A percentile compares a stretch with the other conserved stretches of the same genome.
phyloP scores from a whole-genome alignment of 2,797 vertebrate species.

The Cuniculus paca region DNA sequence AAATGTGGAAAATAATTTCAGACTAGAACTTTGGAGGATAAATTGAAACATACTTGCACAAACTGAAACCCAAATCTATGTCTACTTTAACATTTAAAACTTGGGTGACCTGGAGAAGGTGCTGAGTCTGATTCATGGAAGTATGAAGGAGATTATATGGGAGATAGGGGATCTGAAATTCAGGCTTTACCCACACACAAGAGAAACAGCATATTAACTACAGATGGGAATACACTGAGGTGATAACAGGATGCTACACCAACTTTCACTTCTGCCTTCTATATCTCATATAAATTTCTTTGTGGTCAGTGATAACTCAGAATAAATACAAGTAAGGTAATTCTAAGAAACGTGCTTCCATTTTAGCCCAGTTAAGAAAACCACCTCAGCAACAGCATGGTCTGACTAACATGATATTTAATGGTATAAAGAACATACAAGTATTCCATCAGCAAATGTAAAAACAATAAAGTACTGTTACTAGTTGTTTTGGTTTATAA shows the following conservation, averaged over 20 bases:
- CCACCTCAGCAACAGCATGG: not conserved
- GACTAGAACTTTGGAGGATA: conserved; percentile 39
- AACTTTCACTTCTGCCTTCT: not conserved
- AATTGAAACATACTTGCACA: not conserved
- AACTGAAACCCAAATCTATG: not conserved
- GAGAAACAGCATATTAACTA: not conserved
- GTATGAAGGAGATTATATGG: not conserved
- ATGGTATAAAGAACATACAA: not conserved
- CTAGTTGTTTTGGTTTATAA: conserved; percentile 10
- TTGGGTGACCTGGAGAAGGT: not conserved
- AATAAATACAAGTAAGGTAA: not conserved
- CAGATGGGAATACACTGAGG: not conserved
- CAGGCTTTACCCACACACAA: not conserved
- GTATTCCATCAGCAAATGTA: not conserved
- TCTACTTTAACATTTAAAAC: not conserved
- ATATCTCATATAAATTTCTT: not conserved
- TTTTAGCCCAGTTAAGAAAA: not conserved
- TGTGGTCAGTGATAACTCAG: not conserved
- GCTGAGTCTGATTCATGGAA: not conserved
- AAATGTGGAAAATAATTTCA: not conserved
- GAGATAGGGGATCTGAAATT: not conserved
- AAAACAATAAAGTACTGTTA: not conserved
- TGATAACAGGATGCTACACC: not conserved
- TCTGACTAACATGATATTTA: not conserved
- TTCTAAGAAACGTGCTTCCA: not conserved